Evolutionary conservation across 1,140 invertebrate genomes (phyloP), one percentile per base, ranked within the genome.

Genomic region (Camponotus pennsylvanicus): DNA sequence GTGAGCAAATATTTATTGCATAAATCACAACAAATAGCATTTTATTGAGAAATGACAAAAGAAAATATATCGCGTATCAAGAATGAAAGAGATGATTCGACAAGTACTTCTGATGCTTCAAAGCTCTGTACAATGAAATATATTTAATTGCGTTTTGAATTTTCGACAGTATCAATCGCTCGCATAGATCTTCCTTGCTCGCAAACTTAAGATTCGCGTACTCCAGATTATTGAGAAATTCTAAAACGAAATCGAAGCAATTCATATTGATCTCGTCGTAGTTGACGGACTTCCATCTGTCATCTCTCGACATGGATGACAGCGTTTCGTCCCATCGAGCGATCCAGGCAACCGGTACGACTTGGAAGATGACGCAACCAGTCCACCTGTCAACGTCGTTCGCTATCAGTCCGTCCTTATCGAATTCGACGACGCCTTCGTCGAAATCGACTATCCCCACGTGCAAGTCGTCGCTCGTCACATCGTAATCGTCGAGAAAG

Each of bases 241-340:
- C 87, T 11, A 94, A 88, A 18, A 95, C 92, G 84, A 95, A 95
- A 73, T 89, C 89, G 32, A 93, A 95, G 75, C 95, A 95, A 86
- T 95, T 95, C 52, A 92, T 76, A 3, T 64, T 83, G 18, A 37
- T 37, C 27, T 91, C 78, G 61, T 94, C 37, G 57, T 95, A 95
- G 86, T 93, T 93, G 2, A 71, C 49, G 21, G 71, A 61, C 18
- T 70, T 92, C 95, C 95, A 95, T 86, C 90, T 92, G 37, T 59
- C 0, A 75, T 92, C 73, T 45, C 85, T 89, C 15, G 64, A 78
- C 40, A 91, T 91, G 34, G 70, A 49, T 5, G 71, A 42, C n/a
- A 95, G 85, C 15, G 85, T 92, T 67, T 92, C 66, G 52, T 95
- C 94, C 94, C 94, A 95, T 80, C 91, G 91, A 45, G 49, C 73